A percentile compares a stretch with the other conserved stretches of the same genome.
Conservation (phyloP, 2,797 vertebrate species). For the Falco rusticolus region DNA sequence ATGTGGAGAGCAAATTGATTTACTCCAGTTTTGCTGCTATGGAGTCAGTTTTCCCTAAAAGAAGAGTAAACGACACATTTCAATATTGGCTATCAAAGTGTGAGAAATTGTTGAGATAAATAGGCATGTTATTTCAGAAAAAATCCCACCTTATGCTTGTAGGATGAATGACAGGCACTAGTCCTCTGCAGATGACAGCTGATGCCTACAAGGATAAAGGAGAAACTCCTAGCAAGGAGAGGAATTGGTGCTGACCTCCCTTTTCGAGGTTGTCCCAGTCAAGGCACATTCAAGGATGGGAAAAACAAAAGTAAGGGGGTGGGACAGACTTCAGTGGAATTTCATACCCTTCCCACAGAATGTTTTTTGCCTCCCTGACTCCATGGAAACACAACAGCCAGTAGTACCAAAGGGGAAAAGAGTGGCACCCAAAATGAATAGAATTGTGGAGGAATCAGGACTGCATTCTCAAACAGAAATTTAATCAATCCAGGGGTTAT, state of each 20-base stretch:
- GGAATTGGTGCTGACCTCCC: not conserved
- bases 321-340: not conserved
- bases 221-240: not conserved
- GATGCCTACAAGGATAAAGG: not conserved
- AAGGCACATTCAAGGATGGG: not conserved
- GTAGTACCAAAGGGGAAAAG: not conserved
- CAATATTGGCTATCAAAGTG: not conserved
- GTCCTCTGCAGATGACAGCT: not conserved
- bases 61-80: not conserved
- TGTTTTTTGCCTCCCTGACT: not conserved
- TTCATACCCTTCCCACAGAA: not conserved
- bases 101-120: not conserved
- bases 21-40: not conserved
- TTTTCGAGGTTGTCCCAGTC: not conserved
- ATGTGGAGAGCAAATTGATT: not conserved
- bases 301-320: not conserved
- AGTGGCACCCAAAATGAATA: not conserved
- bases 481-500: not conserved
- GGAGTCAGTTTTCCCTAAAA: not conserved
- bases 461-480: not conserved
- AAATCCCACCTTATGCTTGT: fast-evolving
- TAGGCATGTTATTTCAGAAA: not conserved
- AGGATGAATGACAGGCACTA: not conserved
- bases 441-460: not conserved
- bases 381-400: not conserved